Percentiles rank a stretch among this genome's conserved stretches.
These are phyloP conservation scores for Chrysopa pallens DNA, from an alignment of 1,140 invertebrate species.

Conservation along the genomic window DNA sequence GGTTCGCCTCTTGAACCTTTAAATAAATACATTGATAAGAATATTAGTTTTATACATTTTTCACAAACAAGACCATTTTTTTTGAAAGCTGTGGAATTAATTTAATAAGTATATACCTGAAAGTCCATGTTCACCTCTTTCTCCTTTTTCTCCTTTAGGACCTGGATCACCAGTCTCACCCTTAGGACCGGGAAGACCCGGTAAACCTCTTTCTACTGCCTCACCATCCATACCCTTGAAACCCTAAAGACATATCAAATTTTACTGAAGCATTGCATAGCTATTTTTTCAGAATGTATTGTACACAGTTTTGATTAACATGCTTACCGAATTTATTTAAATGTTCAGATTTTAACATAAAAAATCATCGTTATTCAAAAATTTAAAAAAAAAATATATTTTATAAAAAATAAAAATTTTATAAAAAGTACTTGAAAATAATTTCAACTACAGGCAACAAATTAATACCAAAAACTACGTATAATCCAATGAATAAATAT, in stretches of 20 bases:
- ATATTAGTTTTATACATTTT: background rate
- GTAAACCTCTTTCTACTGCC: constrained; percentile 23
- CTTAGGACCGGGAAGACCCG: constrained; percentile 24
- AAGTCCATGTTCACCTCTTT: constrained; percentile 73
- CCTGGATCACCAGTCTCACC: constrained; percentile 45
- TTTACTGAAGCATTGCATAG: background rate
- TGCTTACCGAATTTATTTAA: too few relatives aligned
- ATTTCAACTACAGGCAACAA: too few relatives aligned
- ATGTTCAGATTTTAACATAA: too few relatives aligned
- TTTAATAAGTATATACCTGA: constrained; percentile 37
- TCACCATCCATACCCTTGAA: constrained; percentile 24
- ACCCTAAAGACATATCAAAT: constrained; percentile 14
- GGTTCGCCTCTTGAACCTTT: constrained; percentile 21
- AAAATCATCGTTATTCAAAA: too few relatives aligned
- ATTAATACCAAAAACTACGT: too few relatives aligned
- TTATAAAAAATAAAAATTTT: too few relatives aligned
- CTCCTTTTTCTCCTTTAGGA: constrained; percentile 71
- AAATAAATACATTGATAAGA: background rate
- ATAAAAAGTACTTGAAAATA: too few relatives aligned
- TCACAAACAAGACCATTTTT: background rate
- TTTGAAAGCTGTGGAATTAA: background rate
- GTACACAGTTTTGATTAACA: too few relatives aligned
- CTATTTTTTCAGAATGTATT: background rate
- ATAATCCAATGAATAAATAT: too few relatives aligned
- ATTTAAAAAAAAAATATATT: too few relatives aligned